These are phyloP conservation scores for Oscheius sp. DNA, from an alignment of 1,140 invertebrate species.

Conservation along the genomic window DNA sequence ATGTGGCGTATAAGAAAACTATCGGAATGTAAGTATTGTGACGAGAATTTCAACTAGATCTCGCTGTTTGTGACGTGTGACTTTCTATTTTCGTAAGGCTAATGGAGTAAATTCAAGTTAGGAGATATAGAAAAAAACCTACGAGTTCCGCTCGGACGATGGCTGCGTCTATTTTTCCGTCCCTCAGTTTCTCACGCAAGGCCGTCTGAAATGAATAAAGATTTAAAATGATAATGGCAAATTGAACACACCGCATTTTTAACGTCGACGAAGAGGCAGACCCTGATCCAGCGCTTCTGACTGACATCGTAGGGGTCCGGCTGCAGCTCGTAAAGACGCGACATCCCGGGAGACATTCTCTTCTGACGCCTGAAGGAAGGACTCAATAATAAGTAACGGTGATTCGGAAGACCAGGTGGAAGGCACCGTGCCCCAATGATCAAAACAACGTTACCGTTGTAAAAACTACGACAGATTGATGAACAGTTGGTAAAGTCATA, in stretches of 20 bases:
- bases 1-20: neutral
- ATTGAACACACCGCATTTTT: slow-evolving; percentile 46
- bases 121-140: neutral
- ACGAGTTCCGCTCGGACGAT: slow-evolving; percentile 56
- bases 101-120: too few relatives aligned
- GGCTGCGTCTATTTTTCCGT: slow-evolving; percentile 53
- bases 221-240: neutral
- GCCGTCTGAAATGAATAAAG: slow-evolving; percentile 39
- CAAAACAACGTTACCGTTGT: neutral
- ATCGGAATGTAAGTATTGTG: neutral
- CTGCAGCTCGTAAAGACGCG: slow-evolving; percentile 49
- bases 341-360: slow-evolving; percentile 45
- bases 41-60: neutral
- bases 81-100: too few relatives aligned
- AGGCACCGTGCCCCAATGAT: neutral
- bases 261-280: slow-evolving; percentile 53
- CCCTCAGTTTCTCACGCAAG: slow-evolving; percentile 45
- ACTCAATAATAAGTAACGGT: neutral
- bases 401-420: neutral
- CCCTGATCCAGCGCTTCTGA: slow-evolving; percentile 43
- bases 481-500: neutral
- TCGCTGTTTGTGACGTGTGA: too few relatives aligned
- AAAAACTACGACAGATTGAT: neutral
- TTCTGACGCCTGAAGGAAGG: slow-evolving; percentile 8
- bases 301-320: slow-evolving; percentile 54